Evolutionary conservation across 2,888 invertebrate genomes (phyloP).

Genomic region (Phorcus lineatus): DNA sequence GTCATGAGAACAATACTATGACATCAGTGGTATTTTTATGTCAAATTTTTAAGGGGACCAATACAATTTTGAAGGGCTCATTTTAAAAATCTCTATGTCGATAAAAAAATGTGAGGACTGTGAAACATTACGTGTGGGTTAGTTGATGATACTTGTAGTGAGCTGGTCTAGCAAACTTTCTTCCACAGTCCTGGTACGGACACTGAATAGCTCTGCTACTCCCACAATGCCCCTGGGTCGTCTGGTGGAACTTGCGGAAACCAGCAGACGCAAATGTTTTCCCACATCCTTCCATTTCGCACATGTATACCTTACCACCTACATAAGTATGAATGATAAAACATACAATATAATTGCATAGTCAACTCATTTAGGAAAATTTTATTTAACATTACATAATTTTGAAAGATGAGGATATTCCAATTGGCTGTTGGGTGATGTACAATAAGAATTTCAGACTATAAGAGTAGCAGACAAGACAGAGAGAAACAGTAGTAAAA

Average conservation of each 20-base stretch:
- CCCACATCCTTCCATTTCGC: conserved; percentile 42
- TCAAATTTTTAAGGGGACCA: too few relatives aligned
- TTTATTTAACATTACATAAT: neutral
- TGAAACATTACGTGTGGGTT: conserved; percentile 64
- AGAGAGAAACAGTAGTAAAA: too few relatives aligned
- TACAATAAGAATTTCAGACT: too few relatives aligned
- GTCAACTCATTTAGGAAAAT: neutral
- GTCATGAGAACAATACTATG: too few relatives aligned
- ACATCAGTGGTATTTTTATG: too few relatives aligned
- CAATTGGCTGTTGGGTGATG: too few relatives aligned
- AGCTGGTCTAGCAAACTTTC: conserved; percentile 68
- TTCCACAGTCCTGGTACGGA: conserved; percentile 60
- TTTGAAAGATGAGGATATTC: too few relatives aligned
- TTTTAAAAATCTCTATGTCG: too few relatives aligned
- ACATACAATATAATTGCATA: neutral
- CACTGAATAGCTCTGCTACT: conserved; percentile 34
- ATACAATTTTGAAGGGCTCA: too few relatives aligned
- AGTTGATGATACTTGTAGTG: conserved; percentile 71
- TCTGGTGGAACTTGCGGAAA: conserved; percentile 40
- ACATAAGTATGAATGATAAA: neutral
- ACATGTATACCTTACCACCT: conserved; percentile 33
- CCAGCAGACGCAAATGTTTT: conserved; percentile 38
- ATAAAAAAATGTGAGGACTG: too few relatives aligned
- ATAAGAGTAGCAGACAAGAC: too few relatives aligned
- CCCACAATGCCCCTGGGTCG: conserved; percentile 31